Base-by-base conservation (phyloP, 2,113 vertebrate species). In the Ia io region DNA sequence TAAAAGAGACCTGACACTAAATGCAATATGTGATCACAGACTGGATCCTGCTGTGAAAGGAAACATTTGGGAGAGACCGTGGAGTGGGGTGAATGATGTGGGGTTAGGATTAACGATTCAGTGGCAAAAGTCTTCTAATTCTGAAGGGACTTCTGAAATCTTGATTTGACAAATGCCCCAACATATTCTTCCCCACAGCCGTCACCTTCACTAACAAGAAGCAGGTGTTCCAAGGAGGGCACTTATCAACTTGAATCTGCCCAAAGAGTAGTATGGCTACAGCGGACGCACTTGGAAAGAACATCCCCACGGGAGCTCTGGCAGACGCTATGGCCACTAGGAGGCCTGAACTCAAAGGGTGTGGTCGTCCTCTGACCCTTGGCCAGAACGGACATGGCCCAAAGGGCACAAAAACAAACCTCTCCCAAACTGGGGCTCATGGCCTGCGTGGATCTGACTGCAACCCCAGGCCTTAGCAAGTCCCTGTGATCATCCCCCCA, bases 401-500 rank as follows among this genome's bases (percentile, higher is more conserved):
- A 61, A 83, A 91, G 17, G 69, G 71, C 86, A 74, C 83, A 93
- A 69, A 32, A 35, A 14, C 79, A 47, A 79, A 96, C 35, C 32
- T 47, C 63, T 79, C 84, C 37, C 9, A 53, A n/a, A 23, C 47
- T 32, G 28, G 69, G 79, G 30, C 51, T 89, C 94, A 4, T 44
- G 84, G 73, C 80, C 79, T 69, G 49, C 59, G 8, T 17, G 14
- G 37, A 32, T 47, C 61, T 63, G 89, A 76, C 80, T 20, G 23
- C 67, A 93, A 51, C 51, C 40, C 67, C 42, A 47, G 74, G 71
- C 47, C 83, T 67, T 59, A 14, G 77, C 47, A 49, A 61, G 83
- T 28, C 76, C 80, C 76, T 11, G 65, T 23, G 65, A n/a, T 65
- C 51, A n/a, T 20, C 35, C 25, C 32, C 44, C 69, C 35, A 42